Conservation (phyloP, 2,888 invertebrate species). For the Cotesia congregata region DNA sequence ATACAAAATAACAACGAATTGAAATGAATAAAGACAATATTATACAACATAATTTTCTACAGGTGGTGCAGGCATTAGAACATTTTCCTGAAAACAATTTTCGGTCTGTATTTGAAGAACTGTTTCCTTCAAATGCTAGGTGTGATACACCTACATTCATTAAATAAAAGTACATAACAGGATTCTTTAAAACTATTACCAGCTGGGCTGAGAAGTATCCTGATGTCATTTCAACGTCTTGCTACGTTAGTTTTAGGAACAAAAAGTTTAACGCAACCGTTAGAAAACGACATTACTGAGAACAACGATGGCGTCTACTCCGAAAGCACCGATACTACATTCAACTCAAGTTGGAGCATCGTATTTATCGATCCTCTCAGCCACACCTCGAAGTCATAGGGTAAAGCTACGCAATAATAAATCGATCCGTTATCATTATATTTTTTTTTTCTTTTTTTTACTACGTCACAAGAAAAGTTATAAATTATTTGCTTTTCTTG, state of each 20-base stretch:
- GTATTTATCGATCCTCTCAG: conserved; percentile 60
- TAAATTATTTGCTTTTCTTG: no score
- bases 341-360: conserved; percentile 37
- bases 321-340: conserved; percentile 14
- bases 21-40: background rate
- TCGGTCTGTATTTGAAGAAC: background rate
- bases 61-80: background rate
- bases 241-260: conserved; percentile 17
- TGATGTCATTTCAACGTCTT: conserved; percentile 16
- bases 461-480: background rate
- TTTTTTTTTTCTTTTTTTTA: background rate
- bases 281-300: conserved; percentile 16
- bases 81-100: background rate
- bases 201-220: background rate
- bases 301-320: conserved; percentile 31
- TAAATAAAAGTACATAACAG: conserved; percentile 2
- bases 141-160: background rate
- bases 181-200: background rate
- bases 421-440: conserved; percentile 29
- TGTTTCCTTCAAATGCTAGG: background rate
- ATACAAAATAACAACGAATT: background rate
- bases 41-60: background rate
- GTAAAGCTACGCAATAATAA: conserved; percentile 42
- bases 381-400: conserved; percentile 58
- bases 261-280: conserved; percentile 14